Percentiles rank a stretch among this genome's conserved stretches.
Evolutionary conservation across 1,140 invertebrate species (phyloP).

Genomic region (Drosophila navojoa): DNA sequence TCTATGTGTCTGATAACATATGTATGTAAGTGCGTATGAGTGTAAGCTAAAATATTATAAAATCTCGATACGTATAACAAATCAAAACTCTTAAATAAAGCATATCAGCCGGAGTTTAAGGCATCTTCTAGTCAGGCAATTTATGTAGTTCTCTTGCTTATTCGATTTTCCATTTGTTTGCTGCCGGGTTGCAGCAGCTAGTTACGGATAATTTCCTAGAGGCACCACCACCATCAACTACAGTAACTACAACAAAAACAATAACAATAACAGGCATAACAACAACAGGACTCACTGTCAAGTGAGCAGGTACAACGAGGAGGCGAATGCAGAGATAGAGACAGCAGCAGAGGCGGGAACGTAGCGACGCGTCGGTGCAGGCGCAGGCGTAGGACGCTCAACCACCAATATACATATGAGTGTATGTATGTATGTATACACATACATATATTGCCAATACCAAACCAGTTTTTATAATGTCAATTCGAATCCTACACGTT

Average conservation of each 20-base stretch:
- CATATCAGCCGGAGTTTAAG: no score
- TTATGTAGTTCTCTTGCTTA: background rate
- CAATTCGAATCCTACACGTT: conserved; percentile 81
- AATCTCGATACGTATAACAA: no score
- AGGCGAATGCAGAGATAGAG: conserved; percentile 1
- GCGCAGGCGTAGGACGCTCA: conserved; percentile 52
- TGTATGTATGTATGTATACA: no score
- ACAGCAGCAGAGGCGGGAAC: conserved; percentile 12
- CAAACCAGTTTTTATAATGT: conserved; percentile 81
- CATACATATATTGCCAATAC: conserved; percentile 64
- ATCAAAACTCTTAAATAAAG: no score
- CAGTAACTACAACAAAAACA: conserved; percentile 15
- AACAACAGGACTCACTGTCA: conserved; percentile 47
- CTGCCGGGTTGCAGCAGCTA: conserved; percentile 19
- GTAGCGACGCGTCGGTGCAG: background rate
- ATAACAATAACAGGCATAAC: conserved; percentile 28
- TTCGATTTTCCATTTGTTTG: conserved; percentile 16
- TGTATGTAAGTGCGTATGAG: no score
- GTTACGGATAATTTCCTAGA: conserved; percentile 64
- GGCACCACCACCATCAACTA: conserved; percentile 39
- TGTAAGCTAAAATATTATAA: no score
- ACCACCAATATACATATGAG: conserved; percentile 35
- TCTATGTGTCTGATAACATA: no score
- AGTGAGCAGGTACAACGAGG: conserved; percentile 69
- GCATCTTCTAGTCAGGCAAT: no score